These are phyloP conservation scores for Crocidura indochinensis DNA, from an alignment of 2,797 vertebrate species.

Conservation along the genomic window DNA sequence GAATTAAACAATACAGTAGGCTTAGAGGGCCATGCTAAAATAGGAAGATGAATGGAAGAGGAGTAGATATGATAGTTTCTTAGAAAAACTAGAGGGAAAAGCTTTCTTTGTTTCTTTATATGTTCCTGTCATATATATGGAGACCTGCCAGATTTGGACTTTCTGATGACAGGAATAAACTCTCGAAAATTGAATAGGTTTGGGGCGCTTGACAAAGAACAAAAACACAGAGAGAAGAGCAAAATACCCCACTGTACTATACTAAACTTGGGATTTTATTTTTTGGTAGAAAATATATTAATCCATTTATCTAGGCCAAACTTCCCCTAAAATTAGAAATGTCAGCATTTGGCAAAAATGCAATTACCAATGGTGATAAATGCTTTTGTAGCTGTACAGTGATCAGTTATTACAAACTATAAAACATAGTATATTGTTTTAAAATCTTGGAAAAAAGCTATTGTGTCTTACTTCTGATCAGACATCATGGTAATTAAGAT, in stretches of 20 bases:
- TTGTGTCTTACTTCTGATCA: not conserved
- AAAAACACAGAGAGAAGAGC: not conserved
- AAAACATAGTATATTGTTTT: not conserved
- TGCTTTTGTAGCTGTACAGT: not conserved
- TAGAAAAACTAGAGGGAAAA: not conserved
- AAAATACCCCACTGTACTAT: not conserved
- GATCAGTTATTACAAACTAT: not conserved
- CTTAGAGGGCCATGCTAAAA: not conserved
- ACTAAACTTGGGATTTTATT: not conserved
- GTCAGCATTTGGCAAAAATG: not conserved
- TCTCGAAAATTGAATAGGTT: not conserved
- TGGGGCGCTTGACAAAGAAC: not conserved
- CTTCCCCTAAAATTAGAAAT: not conserved
- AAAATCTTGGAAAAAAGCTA: not conserved
- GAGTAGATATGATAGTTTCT: no score
- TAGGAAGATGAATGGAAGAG: not conserved
- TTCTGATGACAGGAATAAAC: constrained; percentile 3
- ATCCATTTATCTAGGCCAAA: not conserved
- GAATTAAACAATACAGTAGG: constrained; percentile 16
- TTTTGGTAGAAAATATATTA: no score
- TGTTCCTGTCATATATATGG: no score
- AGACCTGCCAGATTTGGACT: not conserved
- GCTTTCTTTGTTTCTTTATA: no score
- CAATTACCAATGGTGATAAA: not conserved
- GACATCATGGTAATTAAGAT: no score